phyloP scores from a whole-genome alignment of 2,888 invertebrate genomes.

The Onchidella celtica region DNA sequence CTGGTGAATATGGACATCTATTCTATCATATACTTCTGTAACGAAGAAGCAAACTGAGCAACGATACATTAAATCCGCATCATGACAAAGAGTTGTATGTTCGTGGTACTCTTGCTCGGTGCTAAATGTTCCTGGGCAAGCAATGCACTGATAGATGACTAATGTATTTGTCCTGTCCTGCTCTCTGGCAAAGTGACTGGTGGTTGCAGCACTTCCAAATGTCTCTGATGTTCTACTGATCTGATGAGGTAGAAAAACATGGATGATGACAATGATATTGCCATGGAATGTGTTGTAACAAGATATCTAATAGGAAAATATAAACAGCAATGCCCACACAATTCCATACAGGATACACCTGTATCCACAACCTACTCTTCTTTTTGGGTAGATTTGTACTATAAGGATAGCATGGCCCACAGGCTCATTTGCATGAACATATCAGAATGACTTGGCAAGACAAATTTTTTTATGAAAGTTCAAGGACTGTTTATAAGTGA shows the following conservation, averaged over 20 bases:
- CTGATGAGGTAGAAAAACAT: slow-evolving; percentile 44
- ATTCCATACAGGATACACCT: too few relatives aligned
- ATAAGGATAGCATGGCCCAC: too few relatives aligned
- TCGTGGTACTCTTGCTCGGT: slow-evolving; percentile 17
- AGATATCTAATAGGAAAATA: too few relatives aligned
- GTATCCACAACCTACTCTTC: neutral
- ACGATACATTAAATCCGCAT: slow-evolving; percentile 1
- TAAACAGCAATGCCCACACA: too few relatives aligned
- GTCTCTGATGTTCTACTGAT: slow-evolving; percentile 11
- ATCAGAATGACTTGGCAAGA: too few relatives aligned
- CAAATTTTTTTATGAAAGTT: slow-evolving; percentile 44
- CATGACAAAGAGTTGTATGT: slow-evolving; percentile 25
- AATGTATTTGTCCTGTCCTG: slow-evolving; percentile 17
- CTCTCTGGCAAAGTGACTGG: slow-evolving; percentile 12
- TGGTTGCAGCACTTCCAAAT: slow-evolving; percentile 35
- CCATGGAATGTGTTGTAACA: too few relatives aligned
- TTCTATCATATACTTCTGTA: neutral
- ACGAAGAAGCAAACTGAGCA: slow-evolving; percentile 30
- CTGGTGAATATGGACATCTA: slow-evolving; percentile 10
- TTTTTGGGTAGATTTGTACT: neutral
- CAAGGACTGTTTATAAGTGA: slow-evolving; percentile 47
- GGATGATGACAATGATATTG: neutral
- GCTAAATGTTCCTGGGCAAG: slow-evolving; percentile 14
- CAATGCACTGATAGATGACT: slow-evolving; percentile 13
- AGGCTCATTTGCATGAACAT: too few relatives aligned